phyloP scores from a whole-genome alignment of 2,797 vertebrate genomes.

The Myotis daubentonii region DNA sequence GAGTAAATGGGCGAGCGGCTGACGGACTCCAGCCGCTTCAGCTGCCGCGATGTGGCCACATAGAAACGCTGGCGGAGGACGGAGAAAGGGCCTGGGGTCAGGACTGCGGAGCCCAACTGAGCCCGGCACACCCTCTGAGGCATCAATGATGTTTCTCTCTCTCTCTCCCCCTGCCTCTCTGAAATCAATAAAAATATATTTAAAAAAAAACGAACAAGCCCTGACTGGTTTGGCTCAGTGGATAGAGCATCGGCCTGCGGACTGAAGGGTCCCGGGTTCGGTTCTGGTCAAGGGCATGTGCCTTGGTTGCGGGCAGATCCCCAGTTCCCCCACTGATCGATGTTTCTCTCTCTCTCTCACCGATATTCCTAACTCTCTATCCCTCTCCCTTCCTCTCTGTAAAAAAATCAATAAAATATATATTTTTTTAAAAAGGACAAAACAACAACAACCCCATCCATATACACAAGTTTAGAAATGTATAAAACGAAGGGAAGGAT shows the following conservation, averaged over 20 bases:
- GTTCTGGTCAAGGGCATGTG: no score
- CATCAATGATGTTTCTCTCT: neutral
- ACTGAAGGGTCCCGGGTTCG: no score
- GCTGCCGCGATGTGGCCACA: constrained; percentile 95
- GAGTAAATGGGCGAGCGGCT: constrained; percentile 98
- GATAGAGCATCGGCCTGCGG: no score
- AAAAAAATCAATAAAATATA: no score
- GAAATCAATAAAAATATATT: neutral
- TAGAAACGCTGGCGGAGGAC: constrained; percentile 92
- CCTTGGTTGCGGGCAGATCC: no score
- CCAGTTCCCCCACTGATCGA: no score
- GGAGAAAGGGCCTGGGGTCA: neutral
- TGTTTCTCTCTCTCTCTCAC: no score
- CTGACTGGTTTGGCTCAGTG: no score
- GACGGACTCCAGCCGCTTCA: constrained; percentile 96
- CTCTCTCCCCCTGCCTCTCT: neutral
- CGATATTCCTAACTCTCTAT: neutral
- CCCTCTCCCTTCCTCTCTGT: no score
- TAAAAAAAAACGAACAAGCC: neutral
- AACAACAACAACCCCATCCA: no score
- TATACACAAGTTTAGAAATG: neutral
- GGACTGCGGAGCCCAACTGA: accelerated
- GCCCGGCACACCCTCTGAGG: neutral
- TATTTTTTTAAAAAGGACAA: no score
- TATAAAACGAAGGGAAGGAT: neutral